Conservation (phyloP, 2,888 invertebrate species). For the Byasa hedistus region DNA sequence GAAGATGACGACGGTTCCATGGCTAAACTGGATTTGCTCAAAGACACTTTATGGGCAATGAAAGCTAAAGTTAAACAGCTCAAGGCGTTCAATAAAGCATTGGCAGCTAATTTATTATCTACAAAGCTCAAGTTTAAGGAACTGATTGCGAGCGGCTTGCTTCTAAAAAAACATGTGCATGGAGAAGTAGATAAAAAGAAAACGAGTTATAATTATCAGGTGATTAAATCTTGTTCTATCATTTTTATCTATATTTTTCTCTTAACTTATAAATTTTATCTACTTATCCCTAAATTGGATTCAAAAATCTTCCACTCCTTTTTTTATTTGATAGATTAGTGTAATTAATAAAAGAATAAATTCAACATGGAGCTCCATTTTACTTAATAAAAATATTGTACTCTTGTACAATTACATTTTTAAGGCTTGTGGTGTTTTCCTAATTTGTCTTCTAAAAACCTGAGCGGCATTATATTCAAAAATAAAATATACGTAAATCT, state of each 20-base stretch:
- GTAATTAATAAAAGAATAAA: too few relatives aligned
- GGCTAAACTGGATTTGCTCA: conserved; percentile 64
- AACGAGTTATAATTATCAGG: conserved; percentile 55
- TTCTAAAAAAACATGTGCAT: conserved; percentile 52
- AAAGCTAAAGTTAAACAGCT: conserved; percentile 67
- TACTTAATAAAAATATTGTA: too few relatives aligned
- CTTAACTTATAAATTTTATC: neutral
- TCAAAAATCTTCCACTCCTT: too few relatives aligned
- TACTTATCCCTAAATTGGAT: too few relatives aligned
- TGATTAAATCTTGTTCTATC: conserved; percentile 21
- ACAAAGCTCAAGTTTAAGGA: conserved; percentile 68
- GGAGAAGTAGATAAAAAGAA: conserved; percentile 54
- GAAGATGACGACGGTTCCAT: conserved; percentile 50
- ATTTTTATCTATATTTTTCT: neutral
- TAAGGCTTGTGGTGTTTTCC: too few relatives aligned
- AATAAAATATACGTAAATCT: too few relatives aligned
- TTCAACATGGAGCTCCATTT: too few relatives aligned
- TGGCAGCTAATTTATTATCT: conserved; percentile 61
- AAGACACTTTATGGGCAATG: conserved; percentile 66
- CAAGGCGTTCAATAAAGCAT: conserved; percentile 65
- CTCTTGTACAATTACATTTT: too few relatives aligned
- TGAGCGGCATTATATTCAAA: too few relatives aligned
- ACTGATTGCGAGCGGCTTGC: conserved; percentile 48
- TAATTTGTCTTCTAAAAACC: too few relatives aligned
- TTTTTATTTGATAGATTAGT: too few relatives aligned